These are phyloP conservation scores for Natator depressus DNA, from an alignment of 2,113 vertebrate species.

Conservation along the genomic window DNA sequence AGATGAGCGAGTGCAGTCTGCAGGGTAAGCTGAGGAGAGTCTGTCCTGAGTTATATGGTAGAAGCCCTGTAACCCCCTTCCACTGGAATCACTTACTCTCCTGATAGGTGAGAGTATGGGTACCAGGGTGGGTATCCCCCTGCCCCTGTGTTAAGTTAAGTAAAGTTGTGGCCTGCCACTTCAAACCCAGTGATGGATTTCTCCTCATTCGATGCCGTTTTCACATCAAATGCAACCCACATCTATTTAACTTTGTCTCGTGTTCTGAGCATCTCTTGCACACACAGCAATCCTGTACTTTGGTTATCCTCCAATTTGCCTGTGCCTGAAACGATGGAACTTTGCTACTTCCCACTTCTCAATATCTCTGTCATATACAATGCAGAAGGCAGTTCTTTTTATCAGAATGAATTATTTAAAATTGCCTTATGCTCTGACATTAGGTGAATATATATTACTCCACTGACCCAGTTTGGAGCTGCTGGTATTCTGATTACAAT, in stretches of 20 bases:
- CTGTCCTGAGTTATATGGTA: no score
- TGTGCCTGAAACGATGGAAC: not conserved
- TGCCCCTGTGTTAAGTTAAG: not conserved
- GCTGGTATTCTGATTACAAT: not conserved
- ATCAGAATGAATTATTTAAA: not conserved
- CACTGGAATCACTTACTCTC: no score
- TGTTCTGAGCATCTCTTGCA: accelerated
- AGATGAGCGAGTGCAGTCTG: no score
- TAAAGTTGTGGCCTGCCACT: not conserved
- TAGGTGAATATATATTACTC: not conserved
- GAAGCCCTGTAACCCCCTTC: no score
- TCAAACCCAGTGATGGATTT: not conserved
- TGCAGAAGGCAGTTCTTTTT: not conserved
- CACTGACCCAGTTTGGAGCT: not conserved
- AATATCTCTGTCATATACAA: not conserved
- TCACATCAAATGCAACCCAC: not conserved
- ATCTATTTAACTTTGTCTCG: not conserved
- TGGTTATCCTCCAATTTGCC: not conserved
- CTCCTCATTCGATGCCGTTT: not conserved
- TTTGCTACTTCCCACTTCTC: not conserved
- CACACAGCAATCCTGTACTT: not conserved
- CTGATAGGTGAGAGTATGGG: no score
- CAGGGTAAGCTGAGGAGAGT: no score
- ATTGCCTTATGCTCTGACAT: not conserved
- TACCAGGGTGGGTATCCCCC: no score